A percentile compares a stretch with the other conserved stretches of the same genome.
Evolutionary conservation across 2,113 vertebrate species (phyloP).

Genomic region (Erpornis zantholeuca): DNA sequence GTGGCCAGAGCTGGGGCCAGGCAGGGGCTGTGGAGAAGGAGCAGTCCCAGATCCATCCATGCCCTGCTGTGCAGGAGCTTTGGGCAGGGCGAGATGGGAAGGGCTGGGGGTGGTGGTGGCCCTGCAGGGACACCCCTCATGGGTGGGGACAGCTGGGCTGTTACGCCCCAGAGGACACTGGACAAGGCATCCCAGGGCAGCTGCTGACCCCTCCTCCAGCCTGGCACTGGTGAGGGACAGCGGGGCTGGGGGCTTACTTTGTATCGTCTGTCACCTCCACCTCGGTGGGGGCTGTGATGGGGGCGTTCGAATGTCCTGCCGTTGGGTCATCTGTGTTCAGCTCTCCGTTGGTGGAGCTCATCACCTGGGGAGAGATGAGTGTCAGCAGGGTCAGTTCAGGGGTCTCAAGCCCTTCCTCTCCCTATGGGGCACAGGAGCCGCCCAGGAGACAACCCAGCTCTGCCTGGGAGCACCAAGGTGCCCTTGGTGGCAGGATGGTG

Average conservation of each 20-base stretch:
- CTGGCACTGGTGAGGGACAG: fast-evolving
- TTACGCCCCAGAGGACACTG: fast-evolving
- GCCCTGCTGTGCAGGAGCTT: background rate
- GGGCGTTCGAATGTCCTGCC: constrained; percentile 95
- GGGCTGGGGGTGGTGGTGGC: background rate
- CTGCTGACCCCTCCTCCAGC: fast-evolving
- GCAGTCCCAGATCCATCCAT: fast-evolving
- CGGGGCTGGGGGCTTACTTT: constrained; percentile 77
- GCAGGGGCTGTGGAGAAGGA: background rate
- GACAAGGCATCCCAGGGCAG: background rate
- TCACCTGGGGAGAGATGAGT: constrained; percentile 73
- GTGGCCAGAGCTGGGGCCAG: background rate
- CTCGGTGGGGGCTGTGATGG: constrained; percentile 93
- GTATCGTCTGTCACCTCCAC: constrained; percentile 96
- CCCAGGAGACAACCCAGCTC: background rate
- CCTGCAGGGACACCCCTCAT: background rate
- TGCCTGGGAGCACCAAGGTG: fast-evolving
- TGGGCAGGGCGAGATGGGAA: fast-evolving
- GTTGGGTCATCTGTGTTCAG: constrained; percentile 95
- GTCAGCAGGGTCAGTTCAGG: fast-evolving
- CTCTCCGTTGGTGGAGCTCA: constrained; percentile 97
- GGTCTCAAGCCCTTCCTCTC: background rate
- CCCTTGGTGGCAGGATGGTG: background rate
- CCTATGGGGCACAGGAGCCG: fast-evolving
- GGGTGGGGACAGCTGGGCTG: background rate